phyloP scores from a whole-genome alignment of 1,140 invertebrate genomes.

The Aphelinus atriplicis region DNA sequence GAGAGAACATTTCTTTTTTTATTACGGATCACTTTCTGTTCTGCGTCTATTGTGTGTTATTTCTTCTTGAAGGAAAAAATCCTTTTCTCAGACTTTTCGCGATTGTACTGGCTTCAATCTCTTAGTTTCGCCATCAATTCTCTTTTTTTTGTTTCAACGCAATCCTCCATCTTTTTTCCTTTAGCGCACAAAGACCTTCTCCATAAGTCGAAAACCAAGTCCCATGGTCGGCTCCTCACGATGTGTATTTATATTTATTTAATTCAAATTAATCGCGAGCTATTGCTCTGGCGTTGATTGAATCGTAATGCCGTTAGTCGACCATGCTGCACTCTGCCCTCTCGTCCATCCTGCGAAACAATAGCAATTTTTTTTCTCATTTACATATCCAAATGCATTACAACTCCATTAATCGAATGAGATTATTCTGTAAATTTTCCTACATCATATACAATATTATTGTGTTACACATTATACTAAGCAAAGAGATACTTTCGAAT shows the following conservation, averaged over 20 bases:
- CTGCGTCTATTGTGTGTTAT: conserved; percentile 11
- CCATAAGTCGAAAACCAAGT: conserved; percentile 27
- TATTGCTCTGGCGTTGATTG: conserved; percentile 16
- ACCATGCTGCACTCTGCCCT: conserved; percentile 63
- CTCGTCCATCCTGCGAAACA: conserved; percentile 63
- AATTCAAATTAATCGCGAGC: conserved; percentile 23
- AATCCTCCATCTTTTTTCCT: conserved; percentile 41
- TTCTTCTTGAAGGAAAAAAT: not conserved
- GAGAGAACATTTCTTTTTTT: conserved; percentile 14
- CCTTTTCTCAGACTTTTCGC: too few species aligned
- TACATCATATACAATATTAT: too few species aligned
- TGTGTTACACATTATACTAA: too few species aligned
- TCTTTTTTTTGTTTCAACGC: conserved; percentile 36
- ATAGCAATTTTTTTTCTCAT: conserved; percentile 23
- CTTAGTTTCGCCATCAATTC: conserved; percentile 32
- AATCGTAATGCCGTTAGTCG: conserved; percentile 56
- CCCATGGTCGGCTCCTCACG: conserved; percentile 13
- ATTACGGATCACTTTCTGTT: too few species aligned
- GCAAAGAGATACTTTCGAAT: too few species aligned
- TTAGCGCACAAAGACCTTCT: conserved; percentile 14
- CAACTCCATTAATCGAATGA: too few species aligned
- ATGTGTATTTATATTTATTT: conserved; percentile 1
- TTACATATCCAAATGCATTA: too few species aligned
- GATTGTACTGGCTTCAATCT: not conserved
- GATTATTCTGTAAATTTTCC: too few species aligned